These are phyloP conservation scores for Bactericera cockerelli DNA, from an alignment of 1,140 invertebrate species.

Conservation along the genomic window DNA sequence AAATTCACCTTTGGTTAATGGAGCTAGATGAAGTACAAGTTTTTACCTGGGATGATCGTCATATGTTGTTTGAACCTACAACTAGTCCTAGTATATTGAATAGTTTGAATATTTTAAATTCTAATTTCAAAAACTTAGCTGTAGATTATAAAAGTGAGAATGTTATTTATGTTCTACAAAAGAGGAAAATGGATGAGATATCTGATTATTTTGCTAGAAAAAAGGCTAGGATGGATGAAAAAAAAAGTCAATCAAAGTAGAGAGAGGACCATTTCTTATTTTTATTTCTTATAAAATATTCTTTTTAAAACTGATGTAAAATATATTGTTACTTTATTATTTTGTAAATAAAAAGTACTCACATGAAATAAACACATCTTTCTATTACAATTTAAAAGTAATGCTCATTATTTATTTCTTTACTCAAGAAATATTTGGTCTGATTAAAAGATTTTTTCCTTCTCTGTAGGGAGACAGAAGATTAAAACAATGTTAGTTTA, in stretches of 20 bases:
- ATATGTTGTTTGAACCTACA: background rate
- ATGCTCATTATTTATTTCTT: too few relatives aligned
- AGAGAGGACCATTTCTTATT: too few relatives aligned
- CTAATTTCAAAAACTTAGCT: background rate
- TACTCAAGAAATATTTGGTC: too few relatives aligned
- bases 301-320: too few relatives aligned
- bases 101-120: background rate
- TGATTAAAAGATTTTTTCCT: too few relatives aligned
- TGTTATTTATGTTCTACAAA: slow-evolving; percentile 9
- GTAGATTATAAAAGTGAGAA: background rate
- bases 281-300: too few relatives aligned
- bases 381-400: too few relatives aligned
- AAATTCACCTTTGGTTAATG: background rate
- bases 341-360: too few relatives aligned
- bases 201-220: slow-evolving; percentile 19
- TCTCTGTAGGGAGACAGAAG: too few relatives aligned
- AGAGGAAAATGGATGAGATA: slow-evolving; percentile 23
- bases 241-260: slow-evolving; percentile 12
- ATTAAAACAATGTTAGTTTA: too few relatives aligned
- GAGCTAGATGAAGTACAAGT: background rate
- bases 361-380: too few relatives aligned
- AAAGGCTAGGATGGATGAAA: slow-evolving; percentile 15
- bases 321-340: too few relatives aligned
- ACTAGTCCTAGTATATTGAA: background rate
- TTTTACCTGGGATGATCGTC: background rate